Percentiles rank a stretch among this genome's conserved stretches.
Evolutionary conservation across 37 sponge, comb jelly and placozoan species (phyloP).

Genomic region (Mnemiopsis leidyi): DNA sequence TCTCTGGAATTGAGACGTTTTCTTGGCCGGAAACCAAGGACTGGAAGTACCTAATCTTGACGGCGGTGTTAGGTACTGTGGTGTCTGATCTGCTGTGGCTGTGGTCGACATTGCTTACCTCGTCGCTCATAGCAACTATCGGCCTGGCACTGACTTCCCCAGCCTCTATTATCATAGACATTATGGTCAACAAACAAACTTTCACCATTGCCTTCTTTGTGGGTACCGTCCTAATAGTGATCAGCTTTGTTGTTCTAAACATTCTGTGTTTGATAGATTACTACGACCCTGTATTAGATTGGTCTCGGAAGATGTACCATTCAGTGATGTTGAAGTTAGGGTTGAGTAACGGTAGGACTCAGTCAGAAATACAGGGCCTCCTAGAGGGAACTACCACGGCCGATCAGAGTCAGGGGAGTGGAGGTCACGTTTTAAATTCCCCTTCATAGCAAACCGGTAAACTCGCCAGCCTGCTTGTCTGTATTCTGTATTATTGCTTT

Average conservation of each 20-base stretch:
- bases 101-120: slow-evolving; percentile 69
- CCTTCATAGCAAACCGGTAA: neutral
- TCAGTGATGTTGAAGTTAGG: neutral
- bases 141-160: slow-evolving; percentile 49
- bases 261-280: slow-evolving; percentile 9
- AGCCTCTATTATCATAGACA: slow-evolving; percentile 31
- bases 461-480: no score
- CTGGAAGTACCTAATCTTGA: slow-evolving; percentile 70
- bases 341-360: neutral
- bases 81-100: slow-evolving; percentile 89
- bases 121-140: slow-evolving; percentile 39
- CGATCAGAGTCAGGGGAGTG: neutral
- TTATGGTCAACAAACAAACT: slow-evolving; percentile 36
- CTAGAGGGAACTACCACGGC: neutral
- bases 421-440: neutral
- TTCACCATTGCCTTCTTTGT: slow-evolving; percentile 18
- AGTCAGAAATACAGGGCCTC: slow-evolving; percentile 22
- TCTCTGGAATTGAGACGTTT: slow-evolving; percentile 73
- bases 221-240: neutral
- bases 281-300: slow-evolving; percentile 24
- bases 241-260: slow-evolving; percentile 20
- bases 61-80: slow-evolving; percentile 83
- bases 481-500: no score
- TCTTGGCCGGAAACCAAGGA: slow-evolving; percentile 71
- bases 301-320: neutral